Conservation (phyloP, 2,113 vertebrate species). For the Austrofundulus limnaeus region DNA sequence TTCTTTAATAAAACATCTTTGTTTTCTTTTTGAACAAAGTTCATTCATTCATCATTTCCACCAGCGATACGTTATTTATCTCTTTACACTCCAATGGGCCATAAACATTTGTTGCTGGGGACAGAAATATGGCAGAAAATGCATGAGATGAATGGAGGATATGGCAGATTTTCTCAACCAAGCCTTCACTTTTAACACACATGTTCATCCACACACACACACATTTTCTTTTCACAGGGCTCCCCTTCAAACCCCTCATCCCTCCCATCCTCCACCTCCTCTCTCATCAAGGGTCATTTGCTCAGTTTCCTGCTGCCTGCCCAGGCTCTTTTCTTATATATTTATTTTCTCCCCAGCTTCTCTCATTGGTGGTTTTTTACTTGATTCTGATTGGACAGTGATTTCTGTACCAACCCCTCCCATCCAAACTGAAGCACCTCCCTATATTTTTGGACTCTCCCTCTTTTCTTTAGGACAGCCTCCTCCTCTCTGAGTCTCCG, state of each 20-base stretch:
- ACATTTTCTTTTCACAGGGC: slow-evolving; percentile 30
- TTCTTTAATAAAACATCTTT: slow-evolving; percentile 15
- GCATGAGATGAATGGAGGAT: slow-evolving; percentile 29
- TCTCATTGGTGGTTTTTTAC: slow-evolving; percentile 65
- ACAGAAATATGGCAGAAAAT: slow-evolving; percentile 42
- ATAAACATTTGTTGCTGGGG: slow-evolving; percentile 14
- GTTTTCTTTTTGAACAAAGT: not conserved
- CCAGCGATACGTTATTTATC: slow-evolving; percentile 18
- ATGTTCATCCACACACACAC: not conserved
- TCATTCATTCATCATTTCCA: slow-evolving; percentile 19
- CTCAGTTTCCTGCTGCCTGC: slow-evolving; percentile 69
- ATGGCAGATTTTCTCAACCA: slow-evolving; percentile 17
- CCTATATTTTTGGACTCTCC: not conserved
- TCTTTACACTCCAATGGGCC: slow-evolving; percentile 27
- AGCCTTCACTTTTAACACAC: slow-evolving; percentile 8
- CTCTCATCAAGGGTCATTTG: slow-evolving; percentile 74
- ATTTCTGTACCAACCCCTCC: slow-evolving; percentile 18
- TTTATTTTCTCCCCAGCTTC: slow-evolving; percentile 5
- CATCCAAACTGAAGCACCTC: slow-evolving; percentile 29
- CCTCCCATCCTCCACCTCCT: slow-evolving; percentile 45
- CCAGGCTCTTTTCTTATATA: slow-evolving; percentile 27
- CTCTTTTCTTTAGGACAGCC: not conserved
- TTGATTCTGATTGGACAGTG: slow-evolving; percentile 53
- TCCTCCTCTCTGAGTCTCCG: slow-evolving; percentile 16
- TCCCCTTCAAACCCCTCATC: slow-evolving; percentile 43